Evolutionary conservation across 2,888 invertebrate species (phyloP), one percentile per base, ranked within the genome.

Genomic region (Callyntrura guangdongensis): DNA sequence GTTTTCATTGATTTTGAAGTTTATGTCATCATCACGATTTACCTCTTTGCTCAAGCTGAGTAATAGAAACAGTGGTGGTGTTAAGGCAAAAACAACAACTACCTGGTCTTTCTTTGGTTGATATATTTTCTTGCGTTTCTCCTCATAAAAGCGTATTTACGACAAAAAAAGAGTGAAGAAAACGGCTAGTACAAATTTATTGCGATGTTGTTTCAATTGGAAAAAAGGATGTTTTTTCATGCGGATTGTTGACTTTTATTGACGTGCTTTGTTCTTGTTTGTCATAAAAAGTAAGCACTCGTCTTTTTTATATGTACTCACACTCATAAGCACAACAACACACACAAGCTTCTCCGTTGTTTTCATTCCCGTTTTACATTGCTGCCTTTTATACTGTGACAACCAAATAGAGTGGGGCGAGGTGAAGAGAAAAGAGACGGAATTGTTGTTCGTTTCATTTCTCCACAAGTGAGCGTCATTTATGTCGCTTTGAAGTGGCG

Each of bases 1-100:
- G 47, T 20, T 74, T 74, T 74, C 74, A 74, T 49, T 74, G 74
- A 47, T 74, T 45, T 49, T 72, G 17, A 22, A 74, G 49, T 22
- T 8, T 4, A 72, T 64, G 17, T 72, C 47, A 74, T 74, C 22
- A 74, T 11, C 74, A 49, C 47, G 49, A 49, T 49, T 47, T 17
- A 11, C 22, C 4, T 22, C 11, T 22, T 69, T 69, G 1, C 22
- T 72, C 12, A 14, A 67, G 5, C 27, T 14, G n/a, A 27, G 67
- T 61, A 25, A 5, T 27, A 0, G 2, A 27, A 61, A 61, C 6
- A 9, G 36, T 36, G 36, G 36, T 36, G 6, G 36, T 36, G 36
- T 36, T 9, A 22, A 61, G 20, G 17, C 61, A 61, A 22, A 61
- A 4, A 22, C 61, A 17, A 9, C 20, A 20, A 61, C 17, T 36